Base-by-base conservation (phyloP, 23 tunicate genomes). In the Styela clava region DNA sequence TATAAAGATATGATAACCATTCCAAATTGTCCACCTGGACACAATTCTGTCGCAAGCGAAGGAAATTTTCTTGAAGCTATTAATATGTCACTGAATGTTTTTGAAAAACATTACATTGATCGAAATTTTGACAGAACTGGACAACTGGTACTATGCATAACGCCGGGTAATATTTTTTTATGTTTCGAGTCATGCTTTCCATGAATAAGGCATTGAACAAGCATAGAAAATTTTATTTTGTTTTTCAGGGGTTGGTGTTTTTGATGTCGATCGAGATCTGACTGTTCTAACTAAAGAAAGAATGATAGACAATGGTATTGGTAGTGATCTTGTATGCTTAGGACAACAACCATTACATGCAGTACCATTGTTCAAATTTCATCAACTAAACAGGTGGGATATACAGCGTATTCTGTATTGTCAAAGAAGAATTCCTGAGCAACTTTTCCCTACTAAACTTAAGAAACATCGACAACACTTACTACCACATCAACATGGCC, bases 311-410 rank as follows among this genome's bases (percentile, higher is more conserved):
- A 85, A 88, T 83, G 99, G 99, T 12, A 95, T 95, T 71, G 99
- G 99, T 2, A 86, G 91, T 44, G 99, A 95, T 76, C 67, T 95
- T 61, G 84, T 95, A 24, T 95, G 99, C 73, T 74, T 95, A 24
- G 99, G 99, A 21, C 90, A 95, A 68, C 99, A 95, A 74, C 99
- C 99, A 0, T 52, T 95, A 52, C 99, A 95, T 70, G 99, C 95
- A 25, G 99, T 95, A 12, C 99, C 99, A 33, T 74, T 95, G 33
- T 95, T 95, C 52, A 88, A 83, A 78, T 83, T 95, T 73, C 91
- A 89, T 72, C 34, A 25, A 18, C 24, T 18, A 21, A 31, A 73
- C 5, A 72, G 81, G 34, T 31, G 73, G 27, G 31, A 23, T 26
- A 63, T n/a, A n/a, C n/a, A n/a, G n/a, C n/a, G n/a, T n/a, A n/a